A percentile compares a stretch with the other conserved stretches of the same genome.
Conservation (phyloP, 2,113 vertebrate genomes). For the Perca schrenkii region DNA sequence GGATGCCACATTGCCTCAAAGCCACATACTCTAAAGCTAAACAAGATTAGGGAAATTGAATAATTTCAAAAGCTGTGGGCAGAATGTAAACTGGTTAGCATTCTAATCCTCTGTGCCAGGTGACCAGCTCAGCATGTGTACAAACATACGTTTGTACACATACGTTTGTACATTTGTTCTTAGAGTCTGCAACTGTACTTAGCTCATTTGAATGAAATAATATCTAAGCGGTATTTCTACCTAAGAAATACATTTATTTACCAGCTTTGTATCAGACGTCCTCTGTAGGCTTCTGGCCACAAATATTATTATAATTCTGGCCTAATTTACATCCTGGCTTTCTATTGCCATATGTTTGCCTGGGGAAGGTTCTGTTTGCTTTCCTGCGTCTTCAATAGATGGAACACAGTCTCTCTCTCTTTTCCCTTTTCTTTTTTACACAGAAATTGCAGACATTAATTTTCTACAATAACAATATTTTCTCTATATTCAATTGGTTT, state of each 20-base stretch:
- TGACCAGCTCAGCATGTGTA: slow-evolving; percentile 80
- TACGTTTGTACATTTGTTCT: too few relatives aligned
- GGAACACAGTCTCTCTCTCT: background rate
- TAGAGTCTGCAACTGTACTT: slow-evolving; percentile 51
- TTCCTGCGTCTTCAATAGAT: slow-evolving; percentile 41
- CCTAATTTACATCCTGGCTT: slow-evolving; percentile 64
- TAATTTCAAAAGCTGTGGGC: slow-evolving; percentile 87
- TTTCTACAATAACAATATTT: slow-evolving; percentile 7
- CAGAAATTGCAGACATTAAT: slow-evolving; percentile 17
- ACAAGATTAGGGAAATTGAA: slow-evolving; percentile 90
- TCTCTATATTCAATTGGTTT: background rate
- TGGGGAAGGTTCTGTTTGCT: slow-evolving; percentile 57
- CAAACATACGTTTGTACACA: slow-evolving; percentile 57
- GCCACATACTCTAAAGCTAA: slow-evolving; percentile 87
- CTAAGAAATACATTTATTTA: slow-evolving; percentile 67
- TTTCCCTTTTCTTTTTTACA: background rate
- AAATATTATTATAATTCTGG: slow-evolving; percentile 60
- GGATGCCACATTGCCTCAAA: slow-evolving; percentile 85
- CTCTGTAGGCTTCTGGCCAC: slow-evolving; percentile 52
- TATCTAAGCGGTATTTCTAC: slow-evolving; percentile 54
- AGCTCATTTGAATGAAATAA: slow-evolving; percentile 72
- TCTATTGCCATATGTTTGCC: slow-evolving; percentile 69
- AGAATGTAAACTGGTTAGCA: slow-evolving; percentile 87
- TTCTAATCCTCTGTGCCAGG: slow-evolving; percentile 84
- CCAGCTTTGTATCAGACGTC: slow-evolving; percentile 62